Percentiles rank a stretch among this genome's conserved stretches.
Conservation (phyloP, 2,797 vertebrate genomes). For the Parambassis ranga region DNA sequence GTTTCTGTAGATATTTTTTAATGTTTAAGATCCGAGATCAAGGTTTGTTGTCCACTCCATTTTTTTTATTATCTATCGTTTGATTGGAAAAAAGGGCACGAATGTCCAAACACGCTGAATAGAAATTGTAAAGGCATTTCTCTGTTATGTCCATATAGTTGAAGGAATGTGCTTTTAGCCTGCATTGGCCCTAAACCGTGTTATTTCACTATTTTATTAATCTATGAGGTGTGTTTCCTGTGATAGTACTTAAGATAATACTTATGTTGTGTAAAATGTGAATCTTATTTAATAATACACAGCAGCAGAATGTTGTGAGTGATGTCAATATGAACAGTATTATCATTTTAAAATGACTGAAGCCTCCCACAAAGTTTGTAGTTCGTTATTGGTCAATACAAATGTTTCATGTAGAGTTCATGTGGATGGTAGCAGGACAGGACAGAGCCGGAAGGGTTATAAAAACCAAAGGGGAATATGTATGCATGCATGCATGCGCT, state of each 20-base stretch:
- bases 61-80: too few relatives aligned
- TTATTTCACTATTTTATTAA: too few relatives aligned
- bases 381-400: background rate
- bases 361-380: background rate
- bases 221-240: too few relatives aligned
- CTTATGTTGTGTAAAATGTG: too few relatives aligned
- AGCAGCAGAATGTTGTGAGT: background rate
- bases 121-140: too few relatives aligned
- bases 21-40: too few relatives aligned
- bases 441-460: slow-evolving; percentile 34
- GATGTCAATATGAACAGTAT: background rate
- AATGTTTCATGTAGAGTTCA: slow-evolving; percentile 5
- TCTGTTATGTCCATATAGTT: too few relatives aligned
- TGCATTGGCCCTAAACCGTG: slow-evolving; percentile 3
- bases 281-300: background rate
- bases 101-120: too few relatives aligned
- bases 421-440: slow-evolving; percentile 12
- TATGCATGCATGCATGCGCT: slow-evolving; percentile 7
- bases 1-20: too few relatives aligned
- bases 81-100: too few relatives aligned
- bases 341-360: background rate
- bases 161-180: slow-evolving; percentile 8
- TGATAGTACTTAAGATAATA: too few relatives aligned
- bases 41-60: too few relatives aligned
- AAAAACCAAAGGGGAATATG: slow-evolving; percentile 8